Conservation (phyloP, 2,888 invertebrate species). For the Lamellibrachia columna region DNA sequence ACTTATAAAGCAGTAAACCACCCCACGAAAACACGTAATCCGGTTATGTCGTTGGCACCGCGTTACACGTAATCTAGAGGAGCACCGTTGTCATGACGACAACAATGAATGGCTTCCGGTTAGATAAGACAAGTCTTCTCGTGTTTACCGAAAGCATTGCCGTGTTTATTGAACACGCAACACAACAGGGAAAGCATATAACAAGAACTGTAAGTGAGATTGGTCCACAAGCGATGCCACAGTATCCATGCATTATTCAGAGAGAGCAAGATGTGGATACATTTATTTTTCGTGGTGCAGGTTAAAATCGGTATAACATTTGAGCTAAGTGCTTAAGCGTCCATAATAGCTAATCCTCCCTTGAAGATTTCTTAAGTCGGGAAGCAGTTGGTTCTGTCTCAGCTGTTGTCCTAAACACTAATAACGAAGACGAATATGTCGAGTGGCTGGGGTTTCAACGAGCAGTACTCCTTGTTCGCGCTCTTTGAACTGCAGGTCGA, state of each 20-base stretch:
- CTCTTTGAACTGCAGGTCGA: background rate
- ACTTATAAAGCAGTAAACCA: background rate
- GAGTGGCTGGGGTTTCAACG: background rate
- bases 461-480: background rate
- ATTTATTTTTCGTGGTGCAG: no score
- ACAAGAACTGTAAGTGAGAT: background rate
- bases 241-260: background rate
- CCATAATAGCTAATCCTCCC: no score
- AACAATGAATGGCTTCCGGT: slow-evolving; percentile 16
- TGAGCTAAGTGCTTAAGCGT: no score
- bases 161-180: background rate
- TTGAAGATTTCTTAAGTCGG: no score
- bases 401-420: no score
- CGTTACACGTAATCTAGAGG: background rate
- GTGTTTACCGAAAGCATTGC: background rate
- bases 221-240: background rate
- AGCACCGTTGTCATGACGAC: background rate
- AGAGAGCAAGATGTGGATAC: background rate
- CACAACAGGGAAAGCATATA: background rate
- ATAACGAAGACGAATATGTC: background rate
- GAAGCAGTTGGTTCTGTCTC: no score
- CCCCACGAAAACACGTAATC: background rate
- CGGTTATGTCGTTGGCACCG: background rate
- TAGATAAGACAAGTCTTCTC: background rate
- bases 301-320: no score